Conservation (phyloP, 2,888 invertebrate species). For the Mesopsocus fuscifrons region DNA sequence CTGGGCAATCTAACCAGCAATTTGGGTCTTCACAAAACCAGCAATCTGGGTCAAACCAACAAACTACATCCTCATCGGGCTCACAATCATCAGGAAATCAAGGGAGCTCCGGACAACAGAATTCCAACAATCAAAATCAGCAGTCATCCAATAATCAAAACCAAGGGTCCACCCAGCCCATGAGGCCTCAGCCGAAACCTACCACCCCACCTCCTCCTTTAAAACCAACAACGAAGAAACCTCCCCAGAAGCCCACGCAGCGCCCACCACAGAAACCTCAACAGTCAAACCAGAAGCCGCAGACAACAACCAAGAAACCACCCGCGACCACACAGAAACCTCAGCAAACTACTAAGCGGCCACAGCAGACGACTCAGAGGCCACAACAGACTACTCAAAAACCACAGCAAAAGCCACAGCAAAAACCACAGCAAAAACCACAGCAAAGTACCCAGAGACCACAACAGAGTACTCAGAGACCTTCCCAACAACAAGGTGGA, state of each 20-base stretch:
- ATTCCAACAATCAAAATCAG: neutral
- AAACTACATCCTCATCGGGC: neutral
- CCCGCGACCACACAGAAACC: neutral
- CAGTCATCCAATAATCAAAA: neutral
- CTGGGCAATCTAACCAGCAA: slow-evolving; percentile 12
- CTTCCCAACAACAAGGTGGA: slow-evolving; percentile 9
- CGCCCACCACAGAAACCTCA: neutral
- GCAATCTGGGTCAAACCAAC: neutral
- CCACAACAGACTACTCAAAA: neutral
- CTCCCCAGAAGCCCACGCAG: neutral
- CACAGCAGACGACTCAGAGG: neutral
- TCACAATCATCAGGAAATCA: neutral
- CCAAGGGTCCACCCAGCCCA: neutral
- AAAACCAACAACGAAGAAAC: slow-evolving; percentile 6
- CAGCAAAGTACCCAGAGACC: slow-evolving; percentile 4
- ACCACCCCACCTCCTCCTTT: no score
- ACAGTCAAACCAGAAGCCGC: neutral
- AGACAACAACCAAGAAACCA: neutral
- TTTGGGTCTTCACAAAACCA: slow-evolving; percentile 9
- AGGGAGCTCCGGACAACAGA: neutral
- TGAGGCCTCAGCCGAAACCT: neutral
- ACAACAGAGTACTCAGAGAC: neutral
- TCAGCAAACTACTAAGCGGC: neutral
- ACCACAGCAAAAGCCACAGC: slow-evolving; percentile 5
- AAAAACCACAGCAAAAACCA: neutral